Conservation (phyloP, 2,797 vertebrate genomes). For the Amniataba percoides region DNA sequence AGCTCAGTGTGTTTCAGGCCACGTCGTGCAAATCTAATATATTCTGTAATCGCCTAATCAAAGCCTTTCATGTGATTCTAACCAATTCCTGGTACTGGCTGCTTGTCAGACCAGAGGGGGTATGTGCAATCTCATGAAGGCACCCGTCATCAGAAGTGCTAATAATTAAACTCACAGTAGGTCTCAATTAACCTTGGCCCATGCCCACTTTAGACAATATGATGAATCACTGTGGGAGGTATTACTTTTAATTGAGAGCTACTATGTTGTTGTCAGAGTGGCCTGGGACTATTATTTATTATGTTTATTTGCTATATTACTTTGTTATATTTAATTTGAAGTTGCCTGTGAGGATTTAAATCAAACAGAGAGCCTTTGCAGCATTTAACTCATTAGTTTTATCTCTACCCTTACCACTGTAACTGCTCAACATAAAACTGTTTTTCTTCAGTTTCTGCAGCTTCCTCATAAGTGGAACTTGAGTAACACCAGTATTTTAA, state of each 20-base stretch:
- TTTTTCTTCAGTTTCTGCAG: not conserved
- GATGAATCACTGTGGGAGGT: constrained; percentile 26
- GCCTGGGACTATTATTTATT: not conserved
- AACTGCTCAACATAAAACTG: not conserved
- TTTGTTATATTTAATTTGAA: constrained; percentile 23
- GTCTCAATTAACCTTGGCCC: constrained; percentile 29
- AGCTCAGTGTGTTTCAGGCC: not conserved
- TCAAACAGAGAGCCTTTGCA: not conserved
- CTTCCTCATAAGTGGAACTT: too few relatives aligned
- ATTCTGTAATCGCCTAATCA: not conserved
- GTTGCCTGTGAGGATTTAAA: constrained; percentile 18
- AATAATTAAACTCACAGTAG: constrained; percentile 32
- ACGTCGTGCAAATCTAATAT: constrained; percentile 11
- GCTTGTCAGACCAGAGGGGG: not conserved
- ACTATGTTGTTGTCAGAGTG: not conserved
- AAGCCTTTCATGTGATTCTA: constrained; percentile 15
- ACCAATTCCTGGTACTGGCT: not conserved
- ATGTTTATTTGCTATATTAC: constrained; percentile 15
- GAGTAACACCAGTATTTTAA: not conserved
- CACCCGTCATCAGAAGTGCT: constrained; percentile 10
- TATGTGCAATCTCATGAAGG: constrained; percentile 14
- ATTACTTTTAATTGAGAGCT: constrained; percentile 27
- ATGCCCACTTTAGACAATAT: constrained; percentile 28
- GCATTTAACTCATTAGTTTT: not conserved
- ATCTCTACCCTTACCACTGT: too few relatives aligned